These are phyloP conservation scores for Ictalurus furcatus DNA, from an alignment of 2,113 vertebrate species.

Conservation along the genomic window DNA sequence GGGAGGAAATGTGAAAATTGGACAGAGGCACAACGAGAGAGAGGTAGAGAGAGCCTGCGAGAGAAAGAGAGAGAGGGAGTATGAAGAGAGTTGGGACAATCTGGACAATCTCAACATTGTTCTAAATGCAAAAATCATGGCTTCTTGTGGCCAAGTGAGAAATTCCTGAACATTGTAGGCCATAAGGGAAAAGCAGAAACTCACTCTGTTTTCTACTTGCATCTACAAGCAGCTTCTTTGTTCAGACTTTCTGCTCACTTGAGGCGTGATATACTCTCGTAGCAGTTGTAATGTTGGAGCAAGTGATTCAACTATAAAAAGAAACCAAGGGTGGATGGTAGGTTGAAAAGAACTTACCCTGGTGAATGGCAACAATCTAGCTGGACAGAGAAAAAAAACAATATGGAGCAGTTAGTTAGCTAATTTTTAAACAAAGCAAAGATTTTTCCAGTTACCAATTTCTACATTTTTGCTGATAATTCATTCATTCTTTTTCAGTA, in stretches of 20 bases:
- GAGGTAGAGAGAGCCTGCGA: slow-evolving; percentile 25
- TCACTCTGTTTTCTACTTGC: neutral
- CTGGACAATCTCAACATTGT: slow-evolving; percentile 6
- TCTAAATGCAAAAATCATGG: slow-evolving; percentile 13
- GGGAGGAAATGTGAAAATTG: slow-evolving; percentile 50
- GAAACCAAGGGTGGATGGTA: neutral
- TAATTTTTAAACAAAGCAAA: neutral
- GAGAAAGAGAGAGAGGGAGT: slow-evolving; percentile 15
- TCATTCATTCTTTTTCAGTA: neutral
- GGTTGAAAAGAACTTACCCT: neutral
- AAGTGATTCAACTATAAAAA: neutral
- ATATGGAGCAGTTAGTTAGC: neutral
- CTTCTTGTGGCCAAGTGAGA: slow-evolving; percentile 3
- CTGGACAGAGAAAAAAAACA: neutral
- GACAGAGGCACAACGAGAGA: slow-evolving; percentile 36
- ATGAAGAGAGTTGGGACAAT: neutral
- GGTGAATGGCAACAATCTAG: neutral
- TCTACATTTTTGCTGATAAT: neutral
- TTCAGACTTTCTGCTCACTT: neutral
- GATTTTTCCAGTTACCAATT: neutral
- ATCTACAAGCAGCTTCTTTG: slow-evolving; percentile 24
- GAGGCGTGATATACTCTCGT: neutral
- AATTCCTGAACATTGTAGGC: neutral
- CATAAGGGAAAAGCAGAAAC: neutral
- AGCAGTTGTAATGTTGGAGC: neutral